phyloP scores from a whole-genome alignment of 2,113 vertebrate species.

The Dipodomys stephensi region DNA sequence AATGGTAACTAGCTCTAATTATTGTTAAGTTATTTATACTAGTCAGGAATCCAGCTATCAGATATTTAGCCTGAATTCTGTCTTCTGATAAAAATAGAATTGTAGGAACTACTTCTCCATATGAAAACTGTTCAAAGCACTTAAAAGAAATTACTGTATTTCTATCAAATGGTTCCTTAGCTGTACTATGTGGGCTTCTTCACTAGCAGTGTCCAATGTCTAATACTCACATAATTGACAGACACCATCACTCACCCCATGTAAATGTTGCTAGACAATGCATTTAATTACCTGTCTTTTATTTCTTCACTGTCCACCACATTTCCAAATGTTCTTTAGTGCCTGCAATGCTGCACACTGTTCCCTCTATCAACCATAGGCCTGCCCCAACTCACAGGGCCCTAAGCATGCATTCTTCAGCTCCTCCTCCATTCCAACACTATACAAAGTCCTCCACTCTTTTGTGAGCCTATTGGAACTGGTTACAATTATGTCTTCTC shows the following conservation, averaged over 20 bases:
- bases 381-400: background rate
- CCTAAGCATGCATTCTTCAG: too few relatives aligned
- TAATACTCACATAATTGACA: background rate
- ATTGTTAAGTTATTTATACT: background rate
- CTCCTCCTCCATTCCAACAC: background rate
- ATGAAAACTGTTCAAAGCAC: background rate
- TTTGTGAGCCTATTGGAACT: background rate
- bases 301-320: background rate
- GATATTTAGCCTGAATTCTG: background rate
- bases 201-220: background rate
- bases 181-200: background rate
- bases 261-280: background rate
- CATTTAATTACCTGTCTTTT: background rate
- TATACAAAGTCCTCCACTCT: background rate
- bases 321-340: background rate
- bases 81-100: background rate
- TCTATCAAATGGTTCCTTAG: background rate
- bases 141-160: constrained; percentile 7
- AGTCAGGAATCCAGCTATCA: background rate
- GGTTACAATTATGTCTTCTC: background rate
- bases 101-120: constrained; percentile 20
- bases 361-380: background rate
- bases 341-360: background rate
- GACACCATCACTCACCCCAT: background rate
- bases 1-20: background rate